phyloP scores from a whole-genome alignment of 1,140 invertebrate genomes.

The Marisa cornuarietis region DNA sequence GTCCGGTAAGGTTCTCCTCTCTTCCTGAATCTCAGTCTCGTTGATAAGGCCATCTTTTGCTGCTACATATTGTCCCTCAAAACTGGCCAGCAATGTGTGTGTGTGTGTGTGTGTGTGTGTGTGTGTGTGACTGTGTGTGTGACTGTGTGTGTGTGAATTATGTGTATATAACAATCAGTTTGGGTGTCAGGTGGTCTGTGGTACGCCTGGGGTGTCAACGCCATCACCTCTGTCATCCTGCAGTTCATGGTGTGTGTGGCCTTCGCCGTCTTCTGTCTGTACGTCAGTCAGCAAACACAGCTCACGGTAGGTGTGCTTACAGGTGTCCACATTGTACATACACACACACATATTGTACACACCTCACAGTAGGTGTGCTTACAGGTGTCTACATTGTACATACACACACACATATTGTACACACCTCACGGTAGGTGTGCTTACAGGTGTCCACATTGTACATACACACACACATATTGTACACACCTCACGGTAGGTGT shows the following conservation, averaged over 20 bases:
- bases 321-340: too few relatives aligned
- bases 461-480: too few relatives aligned
- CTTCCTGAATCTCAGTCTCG: not conserved
- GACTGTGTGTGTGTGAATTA: not conserved
- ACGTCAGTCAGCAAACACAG: constrained; percentile 43
- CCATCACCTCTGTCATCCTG: constrained; percentile 31
- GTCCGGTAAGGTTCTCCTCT: constrained; percentile 65
- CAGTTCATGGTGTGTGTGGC: constrained; percentile 38
- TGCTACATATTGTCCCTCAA: not conserved
- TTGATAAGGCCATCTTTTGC: too few relatives aligned
- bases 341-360: too few relatives aligned
- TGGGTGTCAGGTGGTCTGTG: constrained; percentile 45
- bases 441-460: too few relatives aligned
- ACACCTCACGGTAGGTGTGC: too few relatives aligned
- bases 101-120: too few relatives aligned
- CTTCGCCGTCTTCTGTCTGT: constrained; percentile 41
- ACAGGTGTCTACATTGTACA: too few relatives aligned
- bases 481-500: too few relatives aligned
- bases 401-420: too few relatives aligned
- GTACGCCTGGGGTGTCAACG: constrained; percentile 45
- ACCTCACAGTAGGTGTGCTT: too few relatives aligned
- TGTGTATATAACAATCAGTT: not conserved
- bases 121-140: not conserved
- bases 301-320: constrained; percentile 39
- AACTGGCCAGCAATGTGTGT: not conserved